These are phyloP conservation scores for Meleagris gallopavo DNA, from an alignment of 2,113 vertebrate genomes.

Conservation along the genomic window DNA sequence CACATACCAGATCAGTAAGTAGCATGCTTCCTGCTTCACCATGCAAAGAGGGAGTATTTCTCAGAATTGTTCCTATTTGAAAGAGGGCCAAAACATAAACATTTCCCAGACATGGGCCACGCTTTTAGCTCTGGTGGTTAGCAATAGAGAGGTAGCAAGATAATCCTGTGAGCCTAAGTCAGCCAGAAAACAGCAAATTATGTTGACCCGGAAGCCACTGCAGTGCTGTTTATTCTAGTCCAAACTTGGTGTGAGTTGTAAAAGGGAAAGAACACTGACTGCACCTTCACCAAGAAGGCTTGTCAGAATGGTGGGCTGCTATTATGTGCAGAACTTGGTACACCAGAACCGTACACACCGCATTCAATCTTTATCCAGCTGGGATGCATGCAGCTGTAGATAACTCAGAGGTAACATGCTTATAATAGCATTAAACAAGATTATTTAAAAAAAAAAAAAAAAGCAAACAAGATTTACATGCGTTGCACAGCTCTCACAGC, in stretches of 20 bases:
- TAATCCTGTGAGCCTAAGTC: neutral
- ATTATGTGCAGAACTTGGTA: neutral
- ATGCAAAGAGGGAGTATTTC: neutral
- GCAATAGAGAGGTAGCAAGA: conserved; percentile 25
- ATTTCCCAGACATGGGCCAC: conserved; percentile 28
- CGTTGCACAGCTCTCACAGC: neutral
- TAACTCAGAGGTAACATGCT: neutral
- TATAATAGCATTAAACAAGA: neutral
- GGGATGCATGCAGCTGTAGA: neutral
- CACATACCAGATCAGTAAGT: fast-evolving
- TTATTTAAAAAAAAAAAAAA: too few species aligned
- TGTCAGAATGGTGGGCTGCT: neutral
- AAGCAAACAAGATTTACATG: neutral
- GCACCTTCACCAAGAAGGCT: neutral
- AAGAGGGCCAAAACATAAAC: conserved; percentile 5
- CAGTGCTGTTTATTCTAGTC: neutral
- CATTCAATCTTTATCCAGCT: neutral
- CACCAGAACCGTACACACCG: neutral
- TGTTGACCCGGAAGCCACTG: neutral
- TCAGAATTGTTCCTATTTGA: conserved; percentile 3
- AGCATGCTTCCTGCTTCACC: neutral
- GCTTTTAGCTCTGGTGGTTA: conserved; percentile 41
- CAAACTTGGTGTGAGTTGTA: conserved; percentile 19
- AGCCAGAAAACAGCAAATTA: conserved; percentile 45
- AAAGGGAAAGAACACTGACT: neutral